Conservation (phyloP, 1,140 invertebrate genomes). For the Lethocerus indicus region DNA sequence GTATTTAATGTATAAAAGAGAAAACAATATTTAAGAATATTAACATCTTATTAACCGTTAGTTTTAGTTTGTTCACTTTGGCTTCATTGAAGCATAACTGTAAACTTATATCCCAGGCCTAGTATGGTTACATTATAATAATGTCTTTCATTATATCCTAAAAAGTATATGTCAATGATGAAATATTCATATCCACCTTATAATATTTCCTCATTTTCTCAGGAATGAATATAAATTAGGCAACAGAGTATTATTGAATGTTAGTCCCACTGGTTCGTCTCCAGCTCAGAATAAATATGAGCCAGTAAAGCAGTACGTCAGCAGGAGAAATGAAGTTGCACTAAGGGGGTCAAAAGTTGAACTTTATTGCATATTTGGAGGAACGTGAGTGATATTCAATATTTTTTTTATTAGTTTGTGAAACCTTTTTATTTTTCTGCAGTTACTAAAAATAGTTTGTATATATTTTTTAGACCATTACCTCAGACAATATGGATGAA, state of each 20-base stretch:
- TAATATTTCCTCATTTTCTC: slow-evolving; percentile 6
- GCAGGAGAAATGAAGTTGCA: slow-evolving; percentile 69
- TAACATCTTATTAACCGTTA: too few species aligned
- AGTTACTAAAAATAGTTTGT: too few species aligned
- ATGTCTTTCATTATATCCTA: too few species aligned
- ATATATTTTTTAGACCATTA: slow-evolving; percentile 34
- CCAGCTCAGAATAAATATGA: slow-evolving; percentile 55
- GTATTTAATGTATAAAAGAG: too few species aligned
- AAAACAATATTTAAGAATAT: too few species aligned
- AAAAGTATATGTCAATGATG: too few species aligned
- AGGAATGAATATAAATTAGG: slow-evolving; percentile 83
- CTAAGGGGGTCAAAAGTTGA: slow-evolving; percentile 62
- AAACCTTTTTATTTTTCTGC: not conserved
- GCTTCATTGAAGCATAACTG: too few species aligned
- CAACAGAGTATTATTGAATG: slow-evolving; percentile 60
- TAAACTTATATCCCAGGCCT: too few species aligned
- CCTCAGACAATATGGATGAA: slow-evolving; percentile 74
- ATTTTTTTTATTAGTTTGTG: not conserved
- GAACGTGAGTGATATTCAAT: slow-evolving; percentile 45
- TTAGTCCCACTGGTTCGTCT: slow-evolving; percentile 55
- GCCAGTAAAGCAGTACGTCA: slow-evolving; percentile 65
- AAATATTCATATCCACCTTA: too few species aligned
- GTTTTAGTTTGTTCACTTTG: too few species aligned
- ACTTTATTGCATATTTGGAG: slow-evolving; percentile 79
- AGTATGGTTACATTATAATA: too few species aligned